phyloP scores from a whole-genome alignment of 2,113 vertebrate species.

The Bos javanicus region DNA sequence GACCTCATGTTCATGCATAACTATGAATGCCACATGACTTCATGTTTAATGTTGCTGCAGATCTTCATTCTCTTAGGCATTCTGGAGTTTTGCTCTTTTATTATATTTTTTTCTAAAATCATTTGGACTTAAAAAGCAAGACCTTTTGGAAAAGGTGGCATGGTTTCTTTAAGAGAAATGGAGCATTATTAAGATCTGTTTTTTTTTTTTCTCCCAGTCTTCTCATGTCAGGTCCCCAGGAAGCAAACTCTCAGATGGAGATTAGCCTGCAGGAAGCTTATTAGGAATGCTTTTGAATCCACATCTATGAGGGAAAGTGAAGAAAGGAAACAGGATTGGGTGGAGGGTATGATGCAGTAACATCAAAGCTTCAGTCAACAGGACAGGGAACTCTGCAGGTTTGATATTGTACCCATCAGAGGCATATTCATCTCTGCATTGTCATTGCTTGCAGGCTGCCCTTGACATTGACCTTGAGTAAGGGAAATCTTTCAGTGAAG shows the following conservation, averaged over 20 bases:
- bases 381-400: neutral
- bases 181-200: neutral
- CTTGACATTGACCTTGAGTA: neutral
- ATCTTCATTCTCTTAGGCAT: neutral
- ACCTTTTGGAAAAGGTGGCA: neutral
- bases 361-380: neutral
- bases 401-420: neutral
- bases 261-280: neutral
- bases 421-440: neutral
- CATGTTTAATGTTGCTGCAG: neutral
- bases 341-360: neutral
- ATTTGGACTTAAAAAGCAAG: neutral
- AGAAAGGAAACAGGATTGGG: neutral
- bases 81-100: neutral
- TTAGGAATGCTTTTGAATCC: neutral
- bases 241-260: neutral
- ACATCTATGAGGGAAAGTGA: neutral
- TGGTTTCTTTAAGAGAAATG: neutral
- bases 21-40: neutral
- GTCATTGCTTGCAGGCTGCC: neutral
- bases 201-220: neutral
- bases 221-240: neutral
- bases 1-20: neutral
- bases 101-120: neutral
- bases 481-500: neutral